Evolutionary conservation across 1,140 invertebrate genomes (phyloP).

Genomic region (Leptopilina clavipes): DNA sequence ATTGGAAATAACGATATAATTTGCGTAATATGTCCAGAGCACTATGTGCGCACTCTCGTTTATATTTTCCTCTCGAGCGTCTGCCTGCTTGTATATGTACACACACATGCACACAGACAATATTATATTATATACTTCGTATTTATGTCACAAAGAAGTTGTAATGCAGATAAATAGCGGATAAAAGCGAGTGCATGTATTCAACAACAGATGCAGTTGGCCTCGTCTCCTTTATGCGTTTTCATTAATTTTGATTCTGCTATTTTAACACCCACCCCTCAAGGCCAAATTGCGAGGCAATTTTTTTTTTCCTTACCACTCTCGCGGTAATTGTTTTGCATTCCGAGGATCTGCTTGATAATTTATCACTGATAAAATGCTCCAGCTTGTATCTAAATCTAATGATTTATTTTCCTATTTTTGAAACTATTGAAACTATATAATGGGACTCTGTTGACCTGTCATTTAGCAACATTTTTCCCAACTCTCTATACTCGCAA

Average conservation of each 20-base stretch:
- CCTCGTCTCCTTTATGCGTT: slow-evolving; percentile 14
- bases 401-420: slow-evolving; percentile 18
- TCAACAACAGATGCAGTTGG: slow-evolving; percentile 2
- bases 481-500: too few species aligned
- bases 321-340: slow-evolving; percentile 6
- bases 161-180: slow-evolving; percentile 1
- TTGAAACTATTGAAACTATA: neutral
- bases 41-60: too few species aligned
- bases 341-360: neutral
- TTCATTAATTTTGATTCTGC: slow-evolving; percentile 20
- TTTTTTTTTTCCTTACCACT: too few species aligned
- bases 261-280: slow-evolving; percentile 10
- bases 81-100: neutral
- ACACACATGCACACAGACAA: too few species aligned
- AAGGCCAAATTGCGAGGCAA: slow-evolving; percentile 3
- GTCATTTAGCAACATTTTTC: neutral
- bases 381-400: neutral
- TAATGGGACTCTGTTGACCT: neutral
- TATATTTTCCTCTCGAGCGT: too few species aligned
- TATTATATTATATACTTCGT: neutral
- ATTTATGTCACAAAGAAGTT: slow-evolving; percentile 3
- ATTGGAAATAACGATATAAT: slow-evolving; percentile 17
- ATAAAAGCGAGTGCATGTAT: neutral
- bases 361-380: slow-evolving; percentile 11
- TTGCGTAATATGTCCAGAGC: slow-evolving; percentile 2